These are phyloP conservation scores for Clarias batrachus DNA, from an alignment of 2,113 vertebrate genomes.

Conservation along the genomic window DNA sequence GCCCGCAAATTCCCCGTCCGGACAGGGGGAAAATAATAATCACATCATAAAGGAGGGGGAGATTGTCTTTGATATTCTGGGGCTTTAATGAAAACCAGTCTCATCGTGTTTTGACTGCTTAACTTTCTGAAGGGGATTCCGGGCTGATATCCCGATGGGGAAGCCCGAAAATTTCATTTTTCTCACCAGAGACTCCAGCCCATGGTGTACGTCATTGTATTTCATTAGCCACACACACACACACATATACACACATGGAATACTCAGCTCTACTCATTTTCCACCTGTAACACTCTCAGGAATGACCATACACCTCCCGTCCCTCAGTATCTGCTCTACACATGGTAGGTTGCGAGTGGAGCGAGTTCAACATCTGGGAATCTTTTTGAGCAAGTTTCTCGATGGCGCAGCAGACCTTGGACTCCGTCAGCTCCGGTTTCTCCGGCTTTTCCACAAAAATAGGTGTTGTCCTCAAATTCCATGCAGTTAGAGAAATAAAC, in stretches of 20 bases:
- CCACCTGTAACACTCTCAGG: constrained; percentile 28
- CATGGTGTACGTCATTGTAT: constrained; percentile 68
- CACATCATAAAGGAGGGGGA: constrained; percentile 62
- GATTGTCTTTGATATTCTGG: constrained; percentile 75
- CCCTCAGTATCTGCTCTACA: constrained; percentile 54
- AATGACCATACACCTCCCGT: neutral
- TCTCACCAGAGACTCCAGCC: constrained; percentile 63
- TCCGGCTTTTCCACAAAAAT: constrained; percentile 72
- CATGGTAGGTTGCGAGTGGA: constrained; percentile 56
- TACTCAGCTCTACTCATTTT: constrained; percentile 8
- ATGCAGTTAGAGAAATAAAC: constrained; percentile 71
- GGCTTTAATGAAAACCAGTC: constrained; percentile 73
- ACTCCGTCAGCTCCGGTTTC: constrained; percentile 71
- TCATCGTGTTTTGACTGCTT: constrained; percentile 62
- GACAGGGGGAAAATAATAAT: constrained; percentile 51
- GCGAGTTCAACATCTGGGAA: constrained; percentile 71
- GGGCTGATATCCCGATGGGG: constrained; percentile 64
- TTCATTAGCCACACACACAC: constrained; percentile 64
- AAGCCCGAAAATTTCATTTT: constrained; percentile 61
- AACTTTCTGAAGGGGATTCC: constrained; percentile 71
- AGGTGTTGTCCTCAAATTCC: constrained; percentile 76
- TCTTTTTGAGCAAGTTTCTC: constrained; percentile 68
- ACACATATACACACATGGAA: constrained; percentile 33
- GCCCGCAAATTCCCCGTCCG: constrained; percentile 73
- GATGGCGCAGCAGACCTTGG: constrained; percentile 67